phyloP scores from a whole-genome alignment of 1,140 invertebrate genomes.

The Archivesica marissinica region DNA sequence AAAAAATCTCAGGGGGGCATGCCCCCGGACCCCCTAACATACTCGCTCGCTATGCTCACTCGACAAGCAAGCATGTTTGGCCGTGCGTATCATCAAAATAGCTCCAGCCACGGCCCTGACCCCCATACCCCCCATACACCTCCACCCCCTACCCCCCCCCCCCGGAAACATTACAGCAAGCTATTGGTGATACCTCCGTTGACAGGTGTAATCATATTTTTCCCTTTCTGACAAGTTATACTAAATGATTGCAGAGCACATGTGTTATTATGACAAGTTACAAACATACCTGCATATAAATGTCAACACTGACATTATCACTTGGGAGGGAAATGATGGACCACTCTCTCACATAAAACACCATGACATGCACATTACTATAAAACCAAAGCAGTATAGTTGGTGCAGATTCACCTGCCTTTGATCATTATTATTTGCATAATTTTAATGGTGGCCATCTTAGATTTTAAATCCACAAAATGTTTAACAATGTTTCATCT shows the following conservation, averaged over 20 bases:
- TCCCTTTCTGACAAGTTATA: background rate
- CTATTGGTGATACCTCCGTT: background rate
- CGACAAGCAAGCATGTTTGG: background rate
- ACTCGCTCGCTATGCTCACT: background rate
- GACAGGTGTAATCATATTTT: background rate
- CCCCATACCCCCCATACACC: background rate
- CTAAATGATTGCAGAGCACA: background rate
- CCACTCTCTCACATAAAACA: slow-evolving; percentile 6
- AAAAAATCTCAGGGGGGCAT: background rate
- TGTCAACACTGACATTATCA: background rate
- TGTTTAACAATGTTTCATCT: no score
- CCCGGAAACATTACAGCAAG: background rate
- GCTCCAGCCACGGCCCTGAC: background rate
- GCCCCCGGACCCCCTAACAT: background rate
- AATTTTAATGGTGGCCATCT: no score
- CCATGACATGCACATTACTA: background rate
- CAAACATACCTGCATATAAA: background rate
- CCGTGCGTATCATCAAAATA: background rate
- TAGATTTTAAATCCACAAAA: no score
- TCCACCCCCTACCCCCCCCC: background rate
- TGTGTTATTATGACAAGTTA: background rate
- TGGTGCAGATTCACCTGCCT: no score
- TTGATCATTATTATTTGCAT: no score
- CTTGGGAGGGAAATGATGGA: background rate
- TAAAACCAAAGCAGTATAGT: background rate